Evolutionary conservation across 2,797 vertebrate species (phyloP).

Genomic region (Pristis pectinata): DNA sequence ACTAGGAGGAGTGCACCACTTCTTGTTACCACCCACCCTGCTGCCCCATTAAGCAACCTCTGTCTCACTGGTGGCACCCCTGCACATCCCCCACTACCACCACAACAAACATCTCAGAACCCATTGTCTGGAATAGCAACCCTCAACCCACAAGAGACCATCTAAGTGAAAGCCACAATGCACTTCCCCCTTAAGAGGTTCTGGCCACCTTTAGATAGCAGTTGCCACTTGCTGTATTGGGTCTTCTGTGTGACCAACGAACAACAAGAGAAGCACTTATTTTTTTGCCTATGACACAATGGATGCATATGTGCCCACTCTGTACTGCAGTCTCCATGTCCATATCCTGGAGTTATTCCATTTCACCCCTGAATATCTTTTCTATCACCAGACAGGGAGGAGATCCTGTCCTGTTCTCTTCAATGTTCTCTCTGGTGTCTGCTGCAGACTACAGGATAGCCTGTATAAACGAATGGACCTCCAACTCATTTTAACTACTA

Average conservation of each 20-base stretch:
- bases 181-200: not conserved
- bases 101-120: too few relatives aligned
- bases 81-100: too few relatives aligned
- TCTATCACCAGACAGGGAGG: not conserved
- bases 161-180: not conserved
- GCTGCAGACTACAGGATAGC: not conserved
- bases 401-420: not conserved
- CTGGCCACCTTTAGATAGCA: not conserved
- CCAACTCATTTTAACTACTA: not conserved
- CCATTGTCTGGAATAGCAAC: too few relatives aligned
- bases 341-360: not conserved
- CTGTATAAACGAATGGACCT: not conserved
- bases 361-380: not conserved
- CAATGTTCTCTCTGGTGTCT: not conserved
- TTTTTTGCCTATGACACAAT: not conserved
- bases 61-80: too few relatives aligned
- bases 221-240: not conserved
- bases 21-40: too few relatives aligned
- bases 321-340: not conserved
- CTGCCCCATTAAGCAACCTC: too few relatives aligned
- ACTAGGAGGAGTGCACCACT: too few relatives aligned
- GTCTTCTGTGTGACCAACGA: not conserved
- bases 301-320: too few relatives aligned
- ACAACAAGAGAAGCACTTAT: not conserved
- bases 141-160: too few relatives aligned